Conservation (phyloP, 2,113 vertebrate genomes). For the Hirundichthys speculiger region DNA sequence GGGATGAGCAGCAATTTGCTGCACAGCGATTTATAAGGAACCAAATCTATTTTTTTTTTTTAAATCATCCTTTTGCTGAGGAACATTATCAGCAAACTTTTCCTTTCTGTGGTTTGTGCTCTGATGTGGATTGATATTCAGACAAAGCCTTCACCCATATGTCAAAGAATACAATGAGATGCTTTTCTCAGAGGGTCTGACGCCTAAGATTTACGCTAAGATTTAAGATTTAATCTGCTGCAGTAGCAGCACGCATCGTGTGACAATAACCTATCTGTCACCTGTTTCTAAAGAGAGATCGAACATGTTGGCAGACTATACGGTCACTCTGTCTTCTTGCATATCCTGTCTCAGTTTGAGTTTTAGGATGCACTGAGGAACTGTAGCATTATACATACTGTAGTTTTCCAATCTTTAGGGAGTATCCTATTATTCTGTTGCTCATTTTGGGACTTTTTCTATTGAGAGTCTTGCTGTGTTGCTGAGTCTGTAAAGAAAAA, state of each 20-base stretch:
- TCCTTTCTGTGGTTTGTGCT: not conserved
- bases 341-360: not conserved
- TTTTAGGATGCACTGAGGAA: not conserved
- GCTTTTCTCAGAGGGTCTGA: slow-evolving; percentile 32
- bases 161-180: slow-evolving; percentile 7
- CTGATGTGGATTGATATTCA: not conserved
- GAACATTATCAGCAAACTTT: slow-evolving; percentile 12
- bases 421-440: too few species aligned
- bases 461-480: too few species aligned
- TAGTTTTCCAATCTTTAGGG: not conserved
- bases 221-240: slow-evolving; percentile 41
- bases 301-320: not conserved
- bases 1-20: slow-evolving; percentile 64
- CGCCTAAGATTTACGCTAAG: slow-evolving; percentile 21
- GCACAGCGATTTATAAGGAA: slow-evolving; percentile 48
- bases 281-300: slow-evolving; percentile 14
- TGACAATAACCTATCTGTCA: slow-evolving; percentile 9
- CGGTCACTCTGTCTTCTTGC: not conserved
- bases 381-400: not conserved
- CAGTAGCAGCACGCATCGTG: not conserved
- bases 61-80: not conserved
- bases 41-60: not conserved
- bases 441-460: too few species aligned
- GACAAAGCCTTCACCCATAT: slow-evolving; percentile 20
- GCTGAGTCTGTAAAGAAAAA: too few species aligned